Percentiles rank a stretch among this genome's conserved stretches.
Conservation (phyloP, 1,140 invertebrate species). For the Drosophila parvula region DNA sequence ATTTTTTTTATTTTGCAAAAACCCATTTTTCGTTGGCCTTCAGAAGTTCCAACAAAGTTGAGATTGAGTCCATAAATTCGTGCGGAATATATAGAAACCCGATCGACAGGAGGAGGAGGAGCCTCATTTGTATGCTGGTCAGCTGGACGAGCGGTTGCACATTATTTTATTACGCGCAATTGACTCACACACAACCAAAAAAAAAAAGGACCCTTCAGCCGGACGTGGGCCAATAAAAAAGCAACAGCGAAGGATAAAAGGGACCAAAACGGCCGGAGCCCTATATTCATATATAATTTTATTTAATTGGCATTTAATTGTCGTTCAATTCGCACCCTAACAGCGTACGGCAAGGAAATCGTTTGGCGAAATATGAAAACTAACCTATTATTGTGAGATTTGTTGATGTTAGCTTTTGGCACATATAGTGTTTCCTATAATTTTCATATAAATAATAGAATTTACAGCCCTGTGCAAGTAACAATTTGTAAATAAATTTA, state of each 20-base stretch:
- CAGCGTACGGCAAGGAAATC: not conserved
- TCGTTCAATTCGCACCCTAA: conserved; percentile 9
- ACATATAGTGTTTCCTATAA: too few relatives aligned
- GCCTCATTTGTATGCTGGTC: conserved; percentile 74
- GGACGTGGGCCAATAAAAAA: conserved; percentile 37
- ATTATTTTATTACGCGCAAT: conserved; percentile 80
- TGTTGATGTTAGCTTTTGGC: too few relatives aligned
- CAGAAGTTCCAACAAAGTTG: conserved; percentile 17
- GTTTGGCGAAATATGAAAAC: not conserved
- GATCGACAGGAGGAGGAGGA: not conserved
- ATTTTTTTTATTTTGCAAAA: not conserved
- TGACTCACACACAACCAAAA: conserved; percentile 51
- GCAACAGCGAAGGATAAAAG: not conserved
- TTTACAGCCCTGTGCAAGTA: too few relatives aligned
- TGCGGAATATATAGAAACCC: conserved; percentile 11
- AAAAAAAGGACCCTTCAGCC: conserved; percentile 4
- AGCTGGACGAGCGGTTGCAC: conserved; percentile 67
- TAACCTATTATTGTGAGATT: too few relatives aligned
- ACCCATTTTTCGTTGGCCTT: not conserved
- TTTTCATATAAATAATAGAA: too few relatives aligned
- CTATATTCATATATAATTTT: conserved; percentile 31
- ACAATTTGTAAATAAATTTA: too few relatives aligned
- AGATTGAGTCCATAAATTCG: conserved; percentile 18
- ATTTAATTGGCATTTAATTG: conserved; percentile 47
- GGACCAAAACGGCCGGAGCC: not conserved